phyloP scores from a whole-genome alignment of 2,113 vertebrate species.

The Bucco capensis region DNA sequence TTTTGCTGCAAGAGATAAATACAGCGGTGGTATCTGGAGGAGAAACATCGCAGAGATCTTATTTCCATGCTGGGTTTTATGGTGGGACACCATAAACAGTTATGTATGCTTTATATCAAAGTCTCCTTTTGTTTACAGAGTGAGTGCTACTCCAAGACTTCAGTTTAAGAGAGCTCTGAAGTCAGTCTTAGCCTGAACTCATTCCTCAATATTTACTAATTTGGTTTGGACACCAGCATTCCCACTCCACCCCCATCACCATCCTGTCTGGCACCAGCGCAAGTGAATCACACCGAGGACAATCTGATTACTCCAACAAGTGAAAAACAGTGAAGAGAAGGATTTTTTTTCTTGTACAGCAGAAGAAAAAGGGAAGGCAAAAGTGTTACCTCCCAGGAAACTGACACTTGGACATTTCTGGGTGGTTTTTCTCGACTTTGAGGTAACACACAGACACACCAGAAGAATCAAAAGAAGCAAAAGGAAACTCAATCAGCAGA shows the following conservation, averaged over 20 bases:
- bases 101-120: constrained; percentile 40
- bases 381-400: rapidly evolving
- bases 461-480: background rate
- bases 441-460: background rate
- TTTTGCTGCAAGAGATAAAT: constrained; percentile 42
- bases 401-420: background rate
- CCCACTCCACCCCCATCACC: background rate
- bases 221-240: background rate
- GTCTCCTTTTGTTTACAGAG: constrained; percentile 46
- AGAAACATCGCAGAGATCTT: background rate
- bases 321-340: background rate
- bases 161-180: background rate
- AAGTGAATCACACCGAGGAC: constrained; percentile 3
- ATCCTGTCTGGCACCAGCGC: background rate
- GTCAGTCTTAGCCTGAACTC: background rate
- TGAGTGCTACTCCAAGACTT: background rate
- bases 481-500: background rate
- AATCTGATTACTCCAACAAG: background rate
- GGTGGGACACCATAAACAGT: constrained; percentile 30
- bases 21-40: constrained; percentile 1
- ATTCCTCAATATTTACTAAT: constrained; percentile 26
- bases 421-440: background rate
- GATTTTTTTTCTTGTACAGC: background rate
- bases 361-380: background rate
- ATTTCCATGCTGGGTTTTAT: background rate